Conservation (phyloP, 2,888 invertebrate species). For the Petrolisthes manimaculis region DNA sequence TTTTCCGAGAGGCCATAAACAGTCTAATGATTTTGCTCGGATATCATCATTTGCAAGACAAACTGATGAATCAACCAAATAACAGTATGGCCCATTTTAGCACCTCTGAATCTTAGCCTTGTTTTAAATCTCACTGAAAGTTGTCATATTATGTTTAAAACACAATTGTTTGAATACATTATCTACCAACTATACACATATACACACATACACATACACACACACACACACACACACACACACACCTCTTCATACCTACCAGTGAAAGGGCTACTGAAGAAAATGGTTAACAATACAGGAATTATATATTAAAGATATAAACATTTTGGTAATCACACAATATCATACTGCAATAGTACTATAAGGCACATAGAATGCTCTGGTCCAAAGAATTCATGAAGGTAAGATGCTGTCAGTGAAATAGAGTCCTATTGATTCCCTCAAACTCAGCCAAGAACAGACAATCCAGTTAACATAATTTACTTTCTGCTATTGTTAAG, state of each 20-base stretch:
- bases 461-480: too few relatives aligned
- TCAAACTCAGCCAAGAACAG: too few relatives aligned
- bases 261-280: slow-evolving; percentile 4
- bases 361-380: slow-evolving; percentile 45
- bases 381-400: slow-evolving; percentile 1
- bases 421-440: too few relatives aligned
- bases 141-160: background rate
- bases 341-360: slow-evolving; percentile 5
- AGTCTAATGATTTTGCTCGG: too few relatives aligned
- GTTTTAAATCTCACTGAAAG: background rate
- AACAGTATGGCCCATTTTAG: too few relatives aligned
- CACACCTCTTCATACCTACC: background rate
- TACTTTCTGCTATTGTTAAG: too few relatives aligned
- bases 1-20: too few relatives aligned
- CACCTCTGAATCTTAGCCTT: too few relatives aligned
- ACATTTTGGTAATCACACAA: background rate
- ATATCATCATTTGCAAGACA: too few relatives aligned
- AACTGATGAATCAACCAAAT: too few relatives aligned
- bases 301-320: background rate
- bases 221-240: slow-evolving; percentile 4
- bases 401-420: background rate
- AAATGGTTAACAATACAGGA: background rate
- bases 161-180: background rate
- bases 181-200: background rate
- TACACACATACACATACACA: background rate